Conservation (phyloP, 2,797 vertebrate species). For the Harpagifer antarcticus region DNA sequence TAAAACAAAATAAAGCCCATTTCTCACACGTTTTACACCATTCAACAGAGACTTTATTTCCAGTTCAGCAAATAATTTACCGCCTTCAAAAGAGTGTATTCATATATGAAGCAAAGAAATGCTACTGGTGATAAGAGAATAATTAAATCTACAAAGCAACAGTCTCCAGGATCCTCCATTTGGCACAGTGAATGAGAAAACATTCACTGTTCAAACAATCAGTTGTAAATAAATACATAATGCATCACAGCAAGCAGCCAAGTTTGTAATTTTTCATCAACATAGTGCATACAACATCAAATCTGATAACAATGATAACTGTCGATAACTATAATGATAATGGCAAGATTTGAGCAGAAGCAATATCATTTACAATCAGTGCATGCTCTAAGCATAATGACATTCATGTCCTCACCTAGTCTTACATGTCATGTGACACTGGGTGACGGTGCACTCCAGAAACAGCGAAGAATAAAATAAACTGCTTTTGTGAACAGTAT, state of each 20-base stretch:
- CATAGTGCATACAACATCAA: conserved; percentile 89
- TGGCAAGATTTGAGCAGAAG: conserved; percentile 85
- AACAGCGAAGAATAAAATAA: conserved; percentile 85
- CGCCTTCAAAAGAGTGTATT: conserved; percentile 82
- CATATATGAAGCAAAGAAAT: conserved; percentile 86
- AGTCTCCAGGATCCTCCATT: conserved; percentile 78
- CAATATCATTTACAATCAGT: conserved; percentile 89
- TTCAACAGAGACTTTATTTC: conserved; percentile 88
- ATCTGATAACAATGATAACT: conserved; percentile 85
- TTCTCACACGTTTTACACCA: conserved; percentile 68
- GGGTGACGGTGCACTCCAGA: conserved; percentile 78
- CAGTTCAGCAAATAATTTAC: conserved; percentile 83
- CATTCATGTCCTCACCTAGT: conserved; percentile 82
- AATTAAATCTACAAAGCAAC: conserved; percentile 84
- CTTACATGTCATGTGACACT: conserved; percentile 76
- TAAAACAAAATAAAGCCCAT: neutral
- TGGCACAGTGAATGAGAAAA: conserved; percentile 81
- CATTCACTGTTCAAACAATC: conserved; percentile 83
- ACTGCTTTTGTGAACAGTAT: conserved; percentile 85
- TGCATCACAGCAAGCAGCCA: conserved; percentile 87
- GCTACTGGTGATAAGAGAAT: conserved; percentile 83
- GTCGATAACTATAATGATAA: conserved; percentile 83
- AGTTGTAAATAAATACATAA: conserved; percentile 83
- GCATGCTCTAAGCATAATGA: conserved; percentile 87
- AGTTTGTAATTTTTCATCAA: conserved; percentile 82